Evolutionary conservation across 1,140 invertebrate genomes (phyloP).

Genomic region (Bombus sibiricus): DNA sequence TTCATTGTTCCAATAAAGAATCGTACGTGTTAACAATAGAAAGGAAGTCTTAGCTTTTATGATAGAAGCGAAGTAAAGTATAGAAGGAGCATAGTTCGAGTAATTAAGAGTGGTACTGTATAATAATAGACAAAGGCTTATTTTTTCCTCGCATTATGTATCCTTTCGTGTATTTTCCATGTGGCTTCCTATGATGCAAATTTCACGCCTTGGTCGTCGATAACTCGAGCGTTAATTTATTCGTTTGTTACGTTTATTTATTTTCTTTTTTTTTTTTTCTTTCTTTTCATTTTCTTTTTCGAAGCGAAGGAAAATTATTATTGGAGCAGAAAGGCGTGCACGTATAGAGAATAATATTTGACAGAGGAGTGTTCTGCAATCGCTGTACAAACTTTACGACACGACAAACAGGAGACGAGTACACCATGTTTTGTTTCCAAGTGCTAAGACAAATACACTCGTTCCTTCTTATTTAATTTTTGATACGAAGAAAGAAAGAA

Average conservation of each 20-base stretch:
- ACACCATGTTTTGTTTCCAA: constrained; percentile 53
- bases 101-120: not conserved
- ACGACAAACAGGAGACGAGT: constrained; percentile 20
- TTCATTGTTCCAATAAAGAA: not conserved
- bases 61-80: not conserved
- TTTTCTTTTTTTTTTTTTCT: not conserved
- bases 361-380: constrained; percentile 34
- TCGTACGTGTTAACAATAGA: not conserved
- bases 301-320: not conserved
- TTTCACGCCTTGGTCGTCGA: too few species aligned
- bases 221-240: not conserved
- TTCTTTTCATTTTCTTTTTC: not conserved
- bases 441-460: constrained; percentile 40
- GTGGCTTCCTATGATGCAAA: not conserved
- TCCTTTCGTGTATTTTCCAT: not conserved
- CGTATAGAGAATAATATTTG: constrained; percentile 7
- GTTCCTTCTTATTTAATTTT: constrained; percentile 16
- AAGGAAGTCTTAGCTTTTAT: not conserved
- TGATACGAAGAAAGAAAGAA: not conserved
- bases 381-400: constrained; percentile 38
- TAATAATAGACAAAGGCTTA: not conserved
- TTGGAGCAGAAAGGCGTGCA: too few species aligned
- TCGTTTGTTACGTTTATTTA: not conserved
- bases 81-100: not conserved
- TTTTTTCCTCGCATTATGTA: not conserved